Conservation (phyloP, 2,888 invertebrate species). For the Hypselothyrea guttata region DNA sequence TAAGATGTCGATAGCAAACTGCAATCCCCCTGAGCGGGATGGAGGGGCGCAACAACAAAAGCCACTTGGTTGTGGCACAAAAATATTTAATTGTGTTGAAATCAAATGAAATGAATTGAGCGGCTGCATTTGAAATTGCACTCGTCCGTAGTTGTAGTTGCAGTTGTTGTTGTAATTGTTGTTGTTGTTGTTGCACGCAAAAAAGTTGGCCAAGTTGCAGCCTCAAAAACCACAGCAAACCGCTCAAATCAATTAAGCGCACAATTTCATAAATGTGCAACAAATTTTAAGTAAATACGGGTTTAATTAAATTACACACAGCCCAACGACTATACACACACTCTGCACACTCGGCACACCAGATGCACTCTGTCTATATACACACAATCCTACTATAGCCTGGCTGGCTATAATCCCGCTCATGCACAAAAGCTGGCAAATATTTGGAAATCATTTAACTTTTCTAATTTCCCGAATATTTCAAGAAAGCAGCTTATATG, state of each 20-base stretch:
- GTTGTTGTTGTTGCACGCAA: constrained; percentile 4
- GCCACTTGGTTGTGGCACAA: constrained; percentile 44
- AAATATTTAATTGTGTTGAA: constrained; percentile 71
- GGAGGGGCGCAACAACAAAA: constrained; percentile 33
- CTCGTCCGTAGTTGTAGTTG: constrained; percentile 2
- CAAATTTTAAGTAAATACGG: constrained; percentile 56
- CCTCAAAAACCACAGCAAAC: constrained; percentile 42
- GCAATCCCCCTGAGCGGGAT: constrained; percentile 7
- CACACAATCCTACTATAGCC: too few species aligned
- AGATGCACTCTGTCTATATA: too few species aligned
- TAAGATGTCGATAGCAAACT: constrained; percentile 38
- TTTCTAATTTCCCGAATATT: neutral
- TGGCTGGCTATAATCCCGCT: neutral
- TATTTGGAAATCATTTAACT: neutral
- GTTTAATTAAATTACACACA: constrained; percentile 33
- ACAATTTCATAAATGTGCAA: constrained; percentile 52
- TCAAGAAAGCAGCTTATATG: too few species aligned
- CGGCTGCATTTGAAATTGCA: constrained; percentile 15
- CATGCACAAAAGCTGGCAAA: neutral
- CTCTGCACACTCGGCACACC: too few species aligned
- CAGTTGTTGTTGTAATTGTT: constrained; percentile 5
- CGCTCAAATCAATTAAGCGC: constrained; percentile 61
- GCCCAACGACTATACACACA: constrained; percentile 10
- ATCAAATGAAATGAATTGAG: constrained; percentile 50
- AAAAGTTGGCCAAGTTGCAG: constrained; percentile 17